These are phyloP conservation scores for Buceros bicornis DNA, from an alignment of 2,797 vertebrate genomes.

Conservation along the genomic window DNA sequence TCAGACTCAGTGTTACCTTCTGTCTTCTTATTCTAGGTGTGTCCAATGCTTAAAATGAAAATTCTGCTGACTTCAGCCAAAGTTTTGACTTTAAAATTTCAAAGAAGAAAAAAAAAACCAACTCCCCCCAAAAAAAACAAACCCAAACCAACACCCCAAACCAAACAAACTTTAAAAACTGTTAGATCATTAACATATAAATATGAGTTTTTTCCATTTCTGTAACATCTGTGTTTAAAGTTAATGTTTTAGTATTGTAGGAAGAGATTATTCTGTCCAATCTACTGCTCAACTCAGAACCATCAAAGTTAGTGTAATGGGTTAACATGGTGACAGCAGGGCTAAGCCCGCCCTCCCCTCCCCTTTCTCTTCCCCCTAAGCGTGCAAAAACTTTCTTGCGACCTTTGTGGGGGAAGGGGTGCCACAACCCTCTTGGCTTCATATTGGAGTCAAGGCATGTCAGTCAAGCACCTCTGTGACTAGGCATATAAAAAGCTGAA, in stretches of 20 bases:
- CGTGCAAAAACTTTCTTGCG: too few species aligned
- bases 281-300: not conserved
- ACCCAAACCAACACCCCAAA: not conserved
- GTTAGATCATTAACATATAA: not conserved
- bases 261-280: not conserved
- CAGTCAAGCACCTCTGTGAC: too few species aligned
- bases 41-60: not conserved
- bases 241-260: not conserved
- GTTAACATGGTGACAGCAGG: too few species aligned
- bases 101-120: not conserved
- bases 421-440: too few species aligned
- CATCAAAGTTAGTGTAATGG: too few species aligned
- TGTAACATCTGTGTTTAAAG: not conserved
- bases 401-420: too few species aligned
- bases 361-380: too few species aligned
- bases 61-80: not conserved
- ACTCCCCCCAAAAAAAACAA: rapidly evolving
- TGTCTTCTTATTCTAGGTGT: not conserved
- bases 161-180: not conserved
- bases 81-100: not conserved
- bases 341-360: too few species aligned
- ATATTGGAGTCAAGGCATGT: too few species aligned
- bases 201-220: not conserved
- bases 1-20: not conserved
- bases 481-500: too few species aligned